Conservation (phyloP, 2,888 invertebrate species). For the Sinelater perroti region DNA sequence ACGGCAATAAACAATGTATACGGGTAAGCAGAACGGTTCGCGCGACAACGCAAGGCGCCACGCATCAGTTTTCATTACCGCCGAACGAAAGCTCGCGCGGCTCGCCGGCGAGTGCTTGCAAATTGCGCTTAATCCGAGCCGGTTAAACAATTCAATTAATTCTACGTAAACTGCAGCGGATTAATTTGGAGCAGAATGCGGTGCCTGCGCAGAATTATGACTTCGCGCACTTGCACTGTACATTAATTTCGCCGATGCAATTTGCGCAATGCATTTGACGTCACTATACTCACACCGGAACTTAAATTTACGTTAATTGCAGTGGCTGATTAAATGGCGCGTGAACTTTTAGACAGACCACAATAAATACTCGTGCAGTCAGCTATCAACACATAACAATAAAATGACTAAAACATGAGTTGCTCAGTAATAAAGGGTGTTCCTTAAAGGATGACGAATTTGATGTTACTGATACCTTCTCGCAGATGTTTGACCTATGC, state of each 20-base stretch:
- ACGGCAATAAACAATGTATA: constrained; percentile 2
- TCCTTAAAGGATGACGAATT: too few relatives aligned
- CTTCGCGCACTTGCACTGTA: constrained; percentile 27
- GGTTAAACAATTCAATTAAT: constrained; percentile 32
- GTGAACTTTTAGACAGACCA: too few relatives aligned
- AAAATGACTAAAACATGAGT: too few relatives aligned
- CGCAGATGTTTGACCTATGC: too few relatives aligned
- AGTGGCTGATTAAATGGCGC: too few relatives aligned
- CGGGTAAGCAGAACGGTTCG: background rate
- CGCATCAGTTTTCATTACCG: constrained; percentile 8
- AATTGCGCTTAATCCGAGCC: constrained; percentile 28
- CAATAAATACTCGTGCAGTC: too few relatives aligned
- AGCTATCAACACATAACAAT: too few relatives aligned
- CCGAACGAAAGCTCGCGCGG: background rate
- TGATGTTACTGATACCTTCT: too few relatives aligned
- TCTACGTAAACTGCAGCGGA: constrained; percentile 28
- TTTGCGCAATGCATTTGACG: constrained; percentile 7
- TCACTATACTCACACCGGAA: too few relatives aligned
- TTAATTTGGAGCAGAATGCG: constrained; percentile 28
- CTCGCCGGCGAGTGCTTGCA: constrained; percentile 12
- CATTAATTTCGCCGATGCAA: constrained; percentile 16
- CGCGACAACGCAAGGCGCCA: background rate
- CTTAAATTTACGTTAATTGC: too few relatives aligned
- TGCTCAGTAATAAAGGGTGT: too few relatives aligned
- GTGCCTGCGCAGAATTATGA: constrained; percentile 26